Conservation (phyloP, 1,140 invertebrate genomes). For the Conopomorpha cramerella region DNA sequence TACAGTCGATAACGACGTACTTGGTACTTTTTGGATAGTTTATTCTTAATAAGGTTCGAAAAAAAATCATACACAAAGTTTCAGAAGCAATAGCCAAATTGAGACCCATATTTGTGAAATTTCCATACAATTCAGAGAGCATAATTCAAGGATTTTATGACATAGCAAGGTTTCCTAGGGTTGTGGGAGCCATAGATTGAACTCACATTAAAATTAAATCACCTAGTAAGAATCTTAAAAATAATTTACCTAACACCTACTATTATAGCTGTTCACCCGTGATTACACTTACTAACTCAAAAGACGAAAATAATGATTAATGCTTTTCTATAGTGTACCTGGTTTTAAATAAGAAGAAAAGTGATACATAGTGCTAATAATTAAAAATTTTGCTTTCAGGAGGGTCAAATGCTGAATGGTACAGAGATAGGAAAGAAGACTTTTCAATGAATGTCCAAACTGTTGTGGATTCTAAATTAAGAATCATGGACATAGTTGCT, state of each 20-base stretch:
- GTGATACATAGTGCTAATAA: not conserved
- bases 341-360: not conserved
- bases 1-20: too few species aligned
- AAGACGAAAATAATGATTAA: not conserved
- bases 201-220: slow-evolving; percentile 14
- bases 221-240: slow-evolving; percentile 8
- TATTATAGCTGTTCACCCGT: not conserved
- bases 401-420: slow-evolving; percentile 17
- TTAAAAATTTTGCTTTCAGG: not conserved
- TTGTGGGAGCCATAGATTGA: slow-evolving; percentile 13
- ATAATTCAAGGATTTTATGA: slow-evolving; percentile 4
- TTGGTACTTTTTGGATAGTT: too few species aligned
- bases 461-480: slow-evolving; percentile 17
- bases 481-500: slow-evolving; percentile 21
- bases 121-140: slow-evolving; percentile 5
- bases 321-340: not conserved
- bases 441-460: slow-evolving; percentile 23
- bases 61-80: slow-evolving; percentile 8
- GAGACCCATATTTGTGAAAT: slow-evolving; percentile 8
- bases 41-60: too few species aligned
- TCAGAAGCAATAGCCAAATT: slow-evolving; percentile 5
- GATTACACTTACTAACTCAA: not conserved
- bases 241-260: not conserved
- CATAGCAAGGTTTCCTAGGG: slow-evolving; percentile 9
- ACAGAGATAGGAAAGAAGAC: slow-evolving; percentile 13